Base-by-base conservation (phyloP, 2,888 invertebrate genomes). In the Busseola fusca region DNA sequence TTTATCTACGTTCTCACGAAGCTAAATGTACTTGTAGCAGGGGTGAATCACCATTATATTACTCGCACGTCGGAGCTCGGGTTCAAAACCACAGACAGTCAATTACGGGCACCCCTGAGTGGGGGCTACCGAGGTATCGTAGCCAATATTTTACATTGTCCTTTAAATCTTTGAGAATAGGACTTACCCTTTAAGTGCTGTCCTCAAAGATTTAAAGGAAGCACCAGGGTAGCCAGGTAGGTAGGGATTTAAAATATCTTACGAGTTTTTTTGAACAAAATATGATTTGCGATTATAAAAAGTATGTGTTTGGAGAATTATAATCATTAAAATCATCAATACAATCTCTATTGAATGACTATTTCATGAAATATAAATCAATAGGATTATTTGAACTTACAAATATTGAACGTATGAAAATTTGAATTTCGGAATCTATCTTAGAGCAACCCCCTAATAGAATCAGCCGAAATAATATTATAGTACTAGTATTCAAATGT, bases 11-110 rank as follows among this genome's bases (percentile, higher is more conserved):
- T 66, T 58, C 45, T 64, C 60, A 72, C 69, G 65, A 80, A 78
- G 81, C 54, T 62, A 67, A 76, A 82, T 74, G 70, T 74, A 78
- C 80, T 70, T 70, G 74, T 78, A 57, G 57, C 58, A 57, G 42
- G 78, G 64, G 69, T 74, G 79, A 82, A 78, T 78, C 79, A 69
- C 79, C 70, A 74, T 78, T 80, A 74, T 74, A 70, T 70, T 80
- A 66, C 74, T 68, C 74, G 65, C 56, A 74, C 67, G 64, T 66
- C 52, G 82, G 56, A 63, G 69, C 68, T 40, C 37, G 70, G 79
- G 74, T 71, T 74, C 42, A 66, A 78, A 80, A 81, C 82, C 80
- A 82, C 80, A 71, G 60, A 78, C 68, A 71, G 69, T 81, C 80
- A 81, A 75, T 82, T 79, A 75, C 58, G 63, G 69, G 70, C 74